Percentiles rank a stretch among this genome's conserved stretches.
Conservation (phyloP, 2,797 vertebrate species). For the Lindbergichthys nudifrons region DNA sequence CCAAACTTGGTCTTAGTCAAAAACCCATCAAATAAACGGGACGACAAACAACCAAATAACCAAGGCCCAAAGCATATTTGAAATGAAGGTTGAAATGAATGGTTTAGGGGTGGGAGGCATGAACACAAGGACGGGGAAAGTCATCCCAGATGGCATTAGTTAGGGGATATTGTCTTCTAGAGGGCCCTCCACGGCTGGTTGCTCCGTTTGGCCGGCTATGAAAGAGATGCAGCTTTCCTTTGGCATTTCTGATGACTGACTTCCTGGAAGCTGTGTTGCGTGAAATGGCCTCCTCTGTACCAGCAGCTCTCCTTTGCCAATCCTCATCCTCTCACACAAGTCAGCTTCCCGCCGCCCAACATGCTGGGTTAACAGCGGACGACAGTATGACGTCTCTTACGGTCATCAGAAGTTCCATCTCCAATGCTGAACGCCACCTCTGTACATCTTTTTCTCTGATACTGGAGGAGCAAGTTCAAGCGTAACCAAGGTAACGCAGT, state of each 20-base stretch:
- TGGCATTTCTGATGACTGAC: slow-evolving; percentile 76
- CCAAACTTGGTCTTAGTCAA: slow-evolving; percentile 36
- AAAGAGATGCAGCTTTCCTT: slow-evolving; percentile 75
- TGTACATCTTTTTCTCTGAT: slow-evolving; percentile 33
- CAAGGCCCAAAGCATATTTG: slow-evolving; percentile 37
- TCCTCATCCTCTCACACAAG: slow-evolving; percentile 61
- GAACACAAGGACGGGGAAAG: slow-evolving; percentile 53
- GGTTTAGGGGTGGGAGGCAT: slow-evolving; percentile 57
- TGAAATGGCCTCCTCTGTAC: slow-evolving; percentile 80
- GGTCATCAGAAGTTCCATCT: slow-evolving; percentile 43
- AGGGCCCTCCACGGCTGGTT: slow-evolving; percentile 73
- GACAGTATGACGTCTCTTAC: slow-evolving; percentile 3
- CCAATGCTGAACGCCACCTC: slow-evolving; percentile 31
- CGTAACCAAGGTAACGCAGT: slow-evolving; percentile 55
- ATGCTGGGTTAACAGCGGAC: slow-evolving; percentile 43
- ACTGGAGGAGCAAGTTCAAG: slow-evolving; percentile 27
- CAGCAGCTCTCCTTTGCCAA: slow-evolving; percentile 61
- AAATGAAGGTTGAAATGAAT: slow-evolving; percentile 59
- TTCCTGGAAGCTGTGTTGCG: slow-evolving; percentile 77
- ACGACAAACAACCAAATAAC: slow-evolving; percentile 30
- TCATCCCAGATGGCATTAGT: slow-evolving; percentile 76
- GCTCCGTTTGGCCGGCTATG: slow-evolving; percentile 75
- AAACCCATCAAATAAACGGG: slow-evolving; percentile 32
- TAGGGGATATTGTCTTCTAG: slow-evolving; percentile 78
- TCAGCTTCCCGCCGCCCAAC: slow-evolving; percentile 48